A percentile compares a stretch with the other conserved stretches of the same genome.
Evolutionary conservation across 2,888 invertebrate genomes (phyloP).

Genomic region (Ommatoiulus sabulosus): DNA sequence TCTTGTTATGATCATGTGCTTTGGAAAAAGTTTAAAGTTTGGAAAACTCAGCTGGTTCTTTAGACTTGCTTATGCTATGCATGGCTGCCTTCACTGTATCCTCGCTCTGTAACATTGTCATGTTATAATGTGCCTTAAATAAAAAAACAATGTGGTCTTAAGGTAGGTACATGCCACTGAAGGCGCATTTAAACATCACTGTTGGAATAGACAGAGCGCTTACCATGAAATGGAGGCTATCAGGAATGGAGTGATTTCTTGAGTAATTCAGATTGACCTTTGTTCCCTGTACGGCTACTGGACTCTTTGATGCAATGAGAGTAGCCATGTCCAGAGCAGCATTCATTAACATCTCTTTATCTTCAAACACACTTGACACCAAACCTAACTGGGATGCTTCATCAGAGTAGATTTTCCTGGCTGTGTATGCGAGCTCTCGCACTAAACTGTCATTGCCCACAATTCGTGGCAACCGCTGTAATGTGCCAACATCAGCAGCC

Average conservation of each 20-base stretch:
- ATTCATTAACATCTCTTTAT: slow-evolving; percentile 79
- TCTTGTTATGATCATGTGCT: not conserved
- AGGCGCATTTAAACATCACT: too few relatives aligned
- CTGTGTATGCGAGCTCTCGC: slow-evolving; percentile 89
- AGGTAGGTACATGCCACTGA: not conserved
- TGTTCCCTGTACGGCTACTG: slow-evolving; percentile 92
- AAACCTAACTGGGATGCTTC: slow-evolving; percentile 87
- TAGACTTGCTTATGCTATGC: slow-evolving; percentile 79
- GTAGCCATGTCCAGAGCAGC: slow-evolving; percentile 81
- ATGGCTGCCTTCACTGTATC: slow-evolving; percentile 85
- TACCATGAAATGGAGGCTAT: slow-evolving; percentile 92
- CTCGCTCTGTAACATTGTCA: slow-evolving; percentile 89
- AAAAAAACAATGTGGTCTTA: not conserved
- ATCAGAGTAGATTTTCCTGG: slow-evolving; percentile 80
- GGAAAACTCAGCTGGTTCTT: slow-evolving; percentile 78
- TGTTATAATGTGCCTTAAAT: slow-evolving; percentile 82
- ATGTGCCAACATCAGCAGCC: slow-evolving; percentile 94
- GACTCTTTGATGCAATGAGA: slow-evolving; percentile 87
- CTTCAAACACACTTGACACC: slow-evolving; percentile 80
- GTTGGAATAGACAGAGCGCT: slow-evolving; percentile 67
- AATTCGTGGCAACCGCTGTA: slow-evolving; percentile 92
- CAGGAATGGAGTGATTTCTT: slow-evolving; percentile 85
- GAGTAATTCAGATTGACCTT: slow-evolving; percentile 88
- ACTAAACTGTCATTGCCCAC: slow-evolving; percentile 88
- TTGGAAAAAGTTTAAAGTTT: slow-evolving; percentile 72